phyloP scores from a whole-genome alignment of 1,140 invertebrate genomes.

The Brachionus angularis region DNA sequence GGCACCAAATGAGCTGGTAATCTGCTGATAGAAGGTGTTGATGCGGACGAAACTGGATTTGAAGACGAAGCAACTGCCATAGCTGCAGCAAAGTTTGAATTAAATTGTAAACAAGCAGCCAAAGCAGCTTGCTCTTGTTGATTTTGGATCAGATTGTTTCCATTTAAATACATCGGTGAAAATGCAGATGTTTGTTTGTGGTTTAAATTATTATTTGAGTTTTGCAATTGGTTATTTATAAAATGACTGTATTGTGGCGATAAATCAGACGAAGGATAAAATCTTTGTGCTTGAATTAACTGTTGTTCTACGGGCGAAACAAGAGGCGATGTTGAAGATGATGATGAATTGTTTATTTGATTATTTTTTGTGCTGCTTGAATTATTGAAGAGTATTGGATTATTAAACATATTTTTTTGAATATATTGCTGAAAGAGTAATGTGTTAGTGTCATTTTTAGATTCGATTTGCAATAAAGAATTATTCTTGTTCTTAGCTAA shows the following conservation, averaged over 20 bases:
- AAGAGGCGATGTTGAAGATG: not conserved
- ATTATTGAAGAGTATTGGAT: too few species aligned
- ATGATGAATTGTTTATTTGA: too few species aligned
- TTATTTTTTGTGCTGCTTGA: too few species aligned
- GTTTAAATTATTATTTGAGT: not conserved
- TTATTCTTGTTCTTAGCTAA: too few species aligned
- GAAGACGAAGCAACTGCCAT: not conserved
- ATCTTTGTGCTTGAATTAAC: not conserved
- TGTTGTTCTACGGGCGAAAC: slow-evolving; percentile 4
- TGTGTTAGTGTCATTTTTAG: too few species aligned
- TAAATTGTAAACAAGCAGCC: slow-evolving; percentile 14
- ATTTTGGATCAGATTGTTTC: not conserved
- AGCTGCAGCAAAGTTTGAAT: slow-evolving; percentile 11
- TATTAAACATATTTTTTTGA: too few species aligned
- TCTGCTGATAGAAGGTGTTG: not conserved
- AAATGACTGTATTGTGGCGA: not conserved
- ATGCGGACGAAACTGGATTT: too few species aligned
- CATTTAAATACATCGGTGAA: not conserved
- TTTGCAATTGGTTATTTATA: not conserved
- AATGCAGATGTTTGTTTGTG: not conserved
- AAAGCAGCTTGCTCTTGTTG: slow-evolving; percentile 21
- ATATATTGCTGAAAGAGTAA: too few species aligned
- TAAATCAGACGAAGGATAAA: not conserved
- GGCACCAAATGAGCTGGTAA: slow-evolving; percentile 4
- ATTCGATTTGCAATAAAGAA: too few species aligned